Conservation (phyloP, 2,113 vertebrate species). For the Tachysurus vachellii region DNA sequence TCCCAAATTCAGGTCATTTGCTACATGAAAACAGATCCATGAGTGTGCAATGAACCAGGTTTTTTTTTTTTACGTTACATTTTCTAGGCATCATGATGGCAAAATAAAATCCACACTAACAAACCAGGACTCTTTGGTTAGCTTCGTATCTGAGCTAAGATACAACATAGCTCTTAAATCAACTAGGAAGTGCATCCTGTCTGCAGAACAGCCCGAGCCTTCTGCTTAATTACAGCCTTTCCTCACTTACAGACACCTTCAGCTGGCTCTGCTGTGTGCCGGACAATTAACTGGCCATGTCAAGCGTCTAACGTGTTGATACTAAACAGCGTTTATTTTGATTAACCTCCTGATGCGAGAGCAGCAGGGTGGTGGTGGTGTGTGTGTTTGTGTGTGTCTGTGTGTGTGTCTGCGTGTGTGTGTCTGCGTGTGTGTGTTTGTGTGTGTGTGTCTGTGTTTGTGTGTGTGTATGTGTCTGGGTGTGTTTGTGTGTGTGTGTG, state of each 20-base stretch:
- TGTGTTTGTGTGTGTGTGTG: no score
- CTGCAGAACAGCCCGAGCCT: neutral
- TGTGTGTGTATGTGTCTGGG: neutral
- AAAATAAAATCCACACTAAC: neutral
- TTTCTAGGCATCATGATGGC: no score
- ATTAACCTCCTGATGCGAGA: conserved; percentile 8
- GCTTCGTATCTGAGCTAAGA: neutral
- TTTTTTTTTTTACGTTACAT: neutral
- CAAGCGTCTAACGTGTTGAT: conserved; percentile 2
- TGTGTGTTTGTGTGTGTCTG: neutral
- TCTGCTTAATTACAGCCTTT: neutral
- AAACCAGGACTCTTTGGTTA: neutral
- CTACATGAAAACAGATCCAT: neutral
- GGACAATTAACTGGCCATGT: conserved; percentile 7
- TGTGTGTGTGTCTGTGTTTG: no score
- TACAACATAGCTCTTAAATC: neutral
- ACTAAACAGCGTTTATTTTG: neutral
- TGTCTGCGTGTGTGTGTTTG: neutral
- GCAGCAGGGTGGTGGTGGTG: neutral
- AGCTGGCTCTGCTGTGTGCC: neutral
- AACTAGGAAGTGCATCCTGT: neutral
- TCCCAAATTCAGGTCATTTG: neutral
- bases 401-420: no score
- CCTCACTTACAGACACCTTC: neutral
- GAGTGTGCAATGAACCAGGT: neutral